Base-by-base conservation (phyloP, 1,140 invertebrate species). In the Pteromalus puparum region DNA sequence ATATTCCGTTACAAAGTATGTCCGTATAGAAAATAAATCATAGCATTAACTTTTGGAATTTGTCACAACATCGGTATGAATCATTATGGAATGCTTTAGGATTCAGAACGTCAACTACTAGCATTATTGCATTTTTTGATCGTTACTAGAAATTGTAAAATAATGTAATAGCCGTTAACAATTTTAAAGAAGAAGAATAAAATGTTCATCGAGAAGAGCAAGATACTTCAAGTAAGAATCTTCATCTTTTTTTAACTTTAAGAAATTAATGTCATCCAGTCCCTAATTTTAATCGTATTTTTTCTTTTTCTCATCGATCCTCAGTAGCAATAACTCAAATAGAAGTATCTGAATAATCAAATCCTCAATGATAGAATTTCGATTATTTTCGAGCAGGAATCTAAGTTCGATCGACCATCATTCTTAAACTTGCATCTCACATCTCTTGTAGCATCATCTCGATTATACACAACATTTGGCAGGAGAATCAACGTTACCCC, bases 11-110 rank as follows among this genome's bases (percentile, higher is more conserved):
- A 78, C 86, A 87, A 90, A 87, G 87, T 88, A 81, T 73, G 61
- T 18, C 48, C 28, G n/a, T 18, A 81, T 73, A 81, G 70, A 68
- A 38, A 21, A 28, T 21, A n/a, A 34, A 48, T 82, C 53, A 70
- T 83, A 80, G 46, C 18, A 77, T 74, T 76, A 48, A 67, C 30
- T 83, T 85, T 83, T 82, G 73, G 68, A 86, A 83, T 79, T 88
- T 86, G 76, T 81, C 76, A 82, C 21, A 42, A 42, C 24, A 85
- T 86, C 80, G 72, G 46, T 81, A 48, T 72, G 34, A 72, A 86
- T 81, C 78, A 53, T 85, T 87, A 88, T 91, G 89, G 91, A 91
- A 91, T 91, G 91, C 89, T 88, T 70, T 91, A 91, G 90, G 88
- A 87, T 87, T 87, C 86, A 88, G 84, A 88, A 87, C 86, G 24